Percentiles rank a stretch among this genome's conserved stretches.
phyloP scores from a whole-genome alignment of 64 coral and sea anemone species.

The Montipora capricornis region DNA sequence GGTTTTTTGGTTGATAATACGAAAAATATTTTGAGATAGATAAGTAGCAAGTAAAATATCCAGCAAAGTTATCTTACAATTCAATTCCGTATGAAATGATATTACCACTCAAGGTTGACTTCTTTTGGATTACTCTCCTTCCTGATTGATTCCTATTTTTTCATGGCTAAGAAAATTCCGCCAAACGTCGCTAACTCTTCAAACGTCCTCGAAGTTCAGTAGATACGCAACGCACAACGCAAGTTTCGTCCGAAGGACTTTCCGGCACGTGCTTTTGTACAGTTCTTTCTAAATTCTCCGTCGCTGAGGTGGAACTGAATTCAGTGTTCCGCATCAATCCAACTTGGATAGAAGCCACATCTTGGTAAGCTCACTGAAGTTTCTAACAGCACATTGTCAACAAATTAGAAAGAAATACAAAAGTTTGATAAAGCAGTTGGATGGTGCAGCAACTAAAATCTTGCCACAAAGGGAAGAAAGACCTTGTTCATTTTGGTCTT shows the following conservation, averaged over 20 bases:
- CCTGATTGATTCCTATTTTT: background rate
- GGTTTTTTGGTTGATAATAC: conserved; percentile 20
- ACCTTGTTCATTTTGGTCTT: background rate
- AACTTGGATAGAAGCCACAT: background rate
- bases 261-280: background rate
- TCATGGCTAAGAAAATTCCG: background rate
- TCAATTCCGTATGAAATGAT: background rate
- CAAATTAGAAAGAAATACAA: conserved; percentile 58
- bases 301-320: background rate
- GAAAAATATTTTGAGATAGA: conserved; percentile 31
- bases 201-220: background rate
- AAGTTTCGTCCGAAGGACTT: background rate
- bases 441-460: background rate
- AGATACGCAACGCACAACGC: background rate
- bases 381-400: conserved; percentile 16
- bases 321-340: background rate
- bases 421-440: conserved; percentile 20
- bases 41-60: conserved; percentile 40
- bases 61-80: conserved; percentile 2
- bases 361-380: background rate
- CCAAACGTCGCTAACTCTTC: background rate
- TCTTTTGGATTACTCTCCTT: background rate
- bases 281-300: background rate
- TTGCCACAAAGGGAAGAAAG: background rate
- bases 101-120: background rate